Base-by-base conservation (phyloP, 2,113 vertebrate species). In the Climacteris rufus region DNA sequence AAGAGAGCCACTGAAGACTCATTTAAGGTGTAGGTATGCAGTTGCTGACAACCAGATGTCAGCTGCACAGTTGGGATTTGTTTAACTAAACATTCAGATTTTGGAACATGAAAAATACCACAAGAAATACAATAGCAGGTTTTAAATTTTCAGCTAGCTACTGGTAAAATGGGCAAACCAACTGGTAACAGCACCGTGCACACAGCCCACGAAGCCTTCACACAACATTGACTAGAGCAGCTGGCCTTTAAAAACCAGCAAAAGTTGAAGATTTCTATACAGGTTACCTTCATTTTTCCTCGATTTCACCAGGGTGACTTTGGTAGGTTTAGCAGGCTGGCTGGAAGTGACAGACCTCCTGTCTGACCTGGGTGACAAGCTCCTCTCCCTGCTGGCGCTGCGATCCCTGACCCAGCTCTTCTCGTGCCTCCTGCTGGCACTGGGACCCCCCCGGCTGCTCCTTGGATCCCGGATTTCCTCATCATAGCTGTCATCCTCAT, bases 291-390 rank as follows among this genome's bases (percentile, higher is more conserved):
- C 99, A 96, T 99, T 99, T 83, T 99, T 99, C 91, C 99, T 98
- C 5, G 99, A 99, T 83, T 99, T 99, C 95, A 99, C 99, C 52
- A 99, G 95, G 2, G 99, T 99, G 96, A 99, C 99, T 97, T 99
- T 99, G 96, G 99, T 99, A 50, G 99, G 99, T 24, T 98, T 99
- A 18, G 98, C 98, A 15, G 99, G 99, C 75, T 99, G 98, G 97
- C 98, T 99, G 93, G 99, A 99, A 37, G 98, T 53, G 92, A 99
- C 98, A 2, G 99, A 99, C 40, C 98, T 98, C 89, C 98, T 98
- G 92, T 99, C 99, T 6, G 99, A 99, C 66, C 99, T 98, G 0
- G 99, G 99, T 5, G 99, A 99, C 35, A 99, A 97, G 79, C 99
- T 99, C 87, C 99, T 97, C 93, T 99, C 99, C 81, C 99, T 97